phyloP scores from a whole-genome alignment of 2,888 invertebrate genomes.

The Oegoconia quadripuncta region DNA sequence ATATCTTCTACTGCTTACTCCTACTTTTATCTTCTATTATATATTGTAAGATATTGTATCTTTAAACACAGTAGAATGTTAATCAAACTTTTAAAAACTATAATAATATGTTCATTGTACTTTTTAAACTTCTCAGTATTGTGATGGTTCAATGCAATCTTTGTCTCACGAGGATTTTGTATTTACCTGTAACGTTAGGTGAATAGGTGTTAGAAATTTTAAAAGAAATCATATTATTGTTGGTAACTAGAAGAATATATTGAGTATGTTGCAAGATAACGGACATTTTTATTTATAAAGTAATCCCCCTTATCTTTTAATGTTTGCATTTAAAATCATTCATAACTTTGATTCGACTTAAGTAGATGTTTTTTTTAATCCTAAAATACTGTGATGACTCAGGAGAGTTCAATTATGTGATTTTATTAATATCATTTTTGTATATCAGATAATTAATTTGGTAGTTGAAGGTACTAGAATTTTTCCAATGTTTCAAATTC shows the following conservation, averaged over 20 bases:
- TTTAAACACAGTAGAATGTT: conserved; percentile 67
- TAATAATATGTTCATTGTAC: conserved; percentile 64
- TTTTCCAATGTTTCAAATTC: conserved; percentile 35
- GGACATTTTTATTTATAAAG: conserved; percentile 66
- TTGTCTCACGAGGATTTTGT: conserved; percentile 67
- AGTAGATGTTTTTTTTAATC: conserved; percentile 40
- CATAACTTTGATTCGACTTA: conserved; percentile 48
- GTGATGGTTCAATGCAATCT: conserved; percentile 76
- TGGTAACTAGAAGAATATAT: conserved; percentile 73
- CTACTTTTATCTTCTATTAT: conserved; percentile 61
- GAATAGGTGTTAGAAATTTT: conserved; percentile 49
- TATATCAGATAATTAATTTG: conserved; percentile 24
- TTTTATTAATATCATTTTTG: conserved; percentile 39
- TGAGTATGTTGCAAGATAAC: conserved; percentile 70
- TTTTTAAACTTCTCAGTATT: conserved; percentile 52
- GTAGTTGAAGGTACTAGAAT: conserved; percentile 17
- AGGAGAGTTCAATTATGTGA: conserved; percentile 50
- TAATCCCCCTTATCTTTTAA: conserved; percentile 47
- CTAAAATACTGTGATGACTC: conserved; percentile 75
- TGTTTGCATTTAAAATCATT: conserved; percentile 52
- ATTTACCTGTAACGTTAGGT: conserved; percentile 41
- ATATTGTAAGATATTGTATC: conserved; percentile 64
- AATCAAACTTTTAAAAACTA: conserved; percentile 56
- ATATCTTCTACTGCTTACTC: conserved; percentile 60
- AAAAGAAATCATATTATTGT: conserved; percentile 48